phyloP scores from a whole-genome alignment of 2,797 vertebrate species.

The Poeciliopsis paucimaculata region DNA sequence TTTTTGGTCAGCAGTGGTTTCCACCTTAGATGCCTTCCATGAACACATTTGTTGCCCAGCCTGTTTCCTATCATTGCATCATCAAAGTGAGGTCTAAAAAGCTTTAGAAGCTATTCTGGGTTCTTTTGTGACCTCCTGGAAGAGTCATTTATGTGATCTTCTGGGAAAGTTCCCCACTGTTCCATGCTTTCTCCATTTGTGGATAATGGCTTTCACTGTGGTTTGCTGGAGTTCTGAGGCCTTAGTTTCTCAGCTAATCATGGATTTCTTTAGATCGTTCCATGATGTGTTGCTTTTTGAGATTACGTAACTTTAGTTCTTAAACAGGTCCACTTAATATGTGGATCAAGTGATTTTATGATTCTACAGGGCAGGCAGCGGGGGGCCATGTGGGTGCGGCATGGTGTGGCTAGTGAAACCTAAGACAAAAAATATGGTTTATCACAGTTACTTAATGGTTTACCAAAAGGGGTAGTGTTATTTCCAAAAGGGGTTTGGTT shows the following conservation, averaged over 20 bases:
- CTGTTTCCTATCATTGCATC: neutral
- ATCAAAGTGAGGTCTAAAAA: neutral
- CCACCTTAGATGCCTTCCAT: neutral
- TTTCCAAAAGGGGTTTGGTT: neutral
- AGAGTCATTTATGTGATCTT: neutral
- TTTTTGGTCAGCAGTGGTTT: neutral
- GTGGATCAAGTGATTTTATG: neutral
- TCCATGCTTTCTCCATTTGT: slow-evolving; percentile 3
- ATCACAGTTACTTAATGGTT: neutral
- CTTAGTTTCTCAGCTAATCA: neutral
- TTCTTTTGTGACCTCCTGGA: neutral
- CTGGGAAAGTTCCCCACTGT: neutral
- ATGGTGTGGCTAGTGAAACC: neutral
- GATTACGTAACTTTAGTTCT: neutral
- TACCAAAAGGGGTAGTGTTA: neutral
- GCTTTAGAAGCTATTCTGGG: neutral
- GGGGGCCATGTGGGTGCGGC: too few relatives aligned
- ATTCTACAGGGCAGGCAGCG: neutral
- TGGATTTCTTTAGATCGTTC: neutral
- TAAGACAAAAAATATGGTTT: neutral
- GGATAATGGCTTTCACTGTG: neutral
- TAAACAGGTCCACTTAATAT: neutral
- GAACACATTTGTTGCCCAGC: neutral
- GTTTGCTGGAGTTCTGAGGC: neutral
- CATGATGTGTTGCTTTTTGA: slow-evolving; percentile 1